Base-by-base conservation (phyloP, 2,113 vertebrate genomes). In the Apistogramma diplotaenia region DNA sequence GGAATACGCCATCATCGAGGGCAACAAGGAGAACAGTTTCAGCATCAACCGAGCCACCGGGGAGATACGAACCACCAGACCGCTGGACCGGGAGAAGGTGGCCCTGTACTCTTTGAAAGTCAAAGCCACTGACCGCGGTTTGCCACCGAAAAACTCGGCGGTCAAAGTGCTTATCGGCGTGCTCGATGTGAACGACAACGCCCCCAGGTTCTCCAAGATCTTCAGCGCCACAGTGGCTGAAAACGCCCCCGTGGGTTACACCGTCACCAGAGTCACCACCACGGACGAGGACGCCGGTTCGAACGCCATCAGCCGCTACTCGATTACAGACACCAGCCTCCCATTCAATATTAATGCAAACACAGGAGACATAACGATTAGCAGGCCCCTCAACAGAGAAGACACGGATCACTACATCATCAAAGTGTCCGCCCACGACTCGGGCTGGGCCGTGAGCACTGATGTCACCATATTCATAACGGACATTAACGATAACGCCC, bases 361-460 rank as follows among this genome's bases (percentile, higher is more conserved):
- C 90, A 97, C 97, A 0, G 98, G 98, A 5, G 97, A 97, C 80
- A 99, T 99, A 67, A 96, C 96, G 11, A 94, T 99, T 13, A 99
- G 96, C 74, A 93, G 98, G 60, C 96, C 97, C 0, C 94, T 99
- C n/a, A 97, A 99, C 70, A 95, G 98, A 88, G 98, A 99, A 88
- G 97, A 99, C 82, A 97, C 93, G 0, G 96, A 97, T 70, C 96
- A 96, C 58, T 99, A 99, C 89, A 96, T 97, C 11, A 96, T 98
- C 81, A 96, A 96, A 82, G 96, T 99, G 40, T 97, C 97, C 4
- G 98, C 98, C 0, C 98, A 98, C 7, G 98, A 99, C 92, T 99
- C 97, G 0, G 98, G 98, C 3, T 99, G 98, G 98, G 99, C 98
- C 0, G 98, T 99, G 5, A 99, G 97, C 93, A 99, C 98, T 0